These are phyloP conservation scores for Margaritifera margaritifera DNA, from an alignment of 2,888 invertebrate species.

Conservation along the genomic window DNA sequence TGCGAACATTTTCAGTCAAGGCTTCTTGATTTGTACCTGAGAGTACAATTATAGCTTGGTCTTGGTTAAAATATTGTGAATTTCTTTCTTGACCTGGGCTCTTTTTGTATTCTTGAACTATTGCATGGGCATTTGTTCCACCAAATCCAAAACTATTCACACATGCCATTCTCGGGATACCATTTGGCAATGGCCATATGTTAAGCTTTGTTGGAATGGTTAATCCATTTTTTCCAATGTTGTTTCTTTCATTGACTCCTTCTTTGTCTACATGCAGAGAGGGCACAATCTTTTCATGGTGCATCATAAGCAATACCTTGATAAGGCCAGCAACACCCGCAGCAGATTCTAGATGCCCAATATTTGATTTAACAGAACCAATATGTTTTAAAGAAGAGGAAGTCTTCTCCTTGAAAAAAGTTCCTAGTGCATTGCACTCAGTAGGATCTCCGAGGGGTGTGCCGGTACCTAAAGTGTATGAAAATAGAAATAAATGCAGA, in stretches of 20 bases:
- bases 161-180: constrained; percentile 10
- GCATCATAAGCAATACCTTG: constrained; percentile 57
- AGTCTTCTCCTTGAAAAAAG: constrained; percentile 9
- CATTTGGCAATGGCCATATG: constrained; percentile 10
- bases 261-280: constrained; percentile 34
- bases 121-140: constrained; percentile 42
- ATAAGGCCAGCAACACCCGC: constrained; percentile 56
- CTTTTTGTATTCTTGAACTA: constrained; percentile 8
- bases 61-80: no score
- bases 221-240: constrained; percentile 12
- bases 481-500: neutral
- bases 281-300: constrained; percentile 45
- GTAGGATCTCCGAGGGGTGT: constrained; percentile 45
- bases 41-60: no score
- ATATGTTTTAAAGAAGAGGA: constrained; percentile 12
- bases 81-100: no score
- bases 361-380: constrained; percentile 60
- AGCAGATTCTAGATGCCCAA: constrained; percentile 57
- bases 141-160: constrained; percentile 44
- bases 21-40: no score
- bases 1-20: no score
- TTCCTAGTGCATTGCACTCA: constrained; percentile 33
- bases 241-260: constrained; percentile 21
- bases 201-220: constrained; percentile 5
- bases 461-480: constrained; percentile 36